Base-by-base conservation (phyloP, 1,140 invertebrate genomes). In the Sycobia sp. region DNA sequence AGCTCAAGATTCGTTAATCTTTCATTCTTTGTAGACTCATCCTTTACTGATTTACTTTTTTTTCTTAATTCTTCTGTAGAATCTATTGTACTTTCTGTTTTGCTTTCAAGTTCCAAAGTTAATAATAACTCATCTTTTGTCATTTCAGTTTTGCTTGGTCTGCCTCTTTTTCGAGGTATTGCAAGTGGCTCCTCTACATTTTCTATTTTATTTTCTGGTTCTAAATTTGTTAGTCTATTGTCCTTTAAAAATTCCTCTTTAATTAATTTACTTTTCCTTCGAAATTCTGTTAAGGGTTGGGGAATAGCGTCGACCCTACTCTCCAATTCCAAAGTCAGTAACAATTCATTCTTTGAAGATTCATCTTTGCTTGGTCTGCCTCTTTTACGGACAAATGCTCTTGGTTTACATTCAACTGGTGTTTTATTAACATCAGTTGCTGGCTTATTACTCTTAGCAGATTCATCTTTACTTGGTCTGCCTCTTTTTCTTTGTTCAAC, bases 111-210 rank as follows among this genome's bases (percentile, higher is more conserved):
- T 51, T 34, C 49, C 14, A n/a, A 7, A 14, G 2, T 36, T 16
- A 22, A 14, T 25, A n/a, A 32, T 18, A 11, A 34, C 1, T 46
- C 18, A 36, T 57, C 41, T 2, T 56, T 41, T 14, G 16, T 32
- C 7, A 3, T 1, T 34, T 4, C 23, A 9, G 22, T 43, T 34
- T 34, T 57, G 11, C 1, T 36, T 16, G 16, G 22, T 1, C 11
- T 57, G 13, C 20, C 18, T 20, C n/a, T 25, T 49, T 39, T 59
- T 41, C n/a, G 34, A 39, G 38, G n/a, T 32, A 43, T 25, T 16
- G 3, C 11, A 0, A 20, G 3, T 8, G 38, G 11, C 29, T 55
- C 53, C 14, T 4, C 9, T 18, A 25, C 13, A 43, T 4, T 41
- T 14, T 55, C 38, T 1, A 29, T 23, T 16, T 43, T 43, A 38